A percentile compares a stretch with the other conserved stretches of the same genome.
These are phyloP conservation scores for Antheraea assamensis DNA, from an alignment of 2,888 invertebrate genomes.

Conservation along the genomic window DNA sequence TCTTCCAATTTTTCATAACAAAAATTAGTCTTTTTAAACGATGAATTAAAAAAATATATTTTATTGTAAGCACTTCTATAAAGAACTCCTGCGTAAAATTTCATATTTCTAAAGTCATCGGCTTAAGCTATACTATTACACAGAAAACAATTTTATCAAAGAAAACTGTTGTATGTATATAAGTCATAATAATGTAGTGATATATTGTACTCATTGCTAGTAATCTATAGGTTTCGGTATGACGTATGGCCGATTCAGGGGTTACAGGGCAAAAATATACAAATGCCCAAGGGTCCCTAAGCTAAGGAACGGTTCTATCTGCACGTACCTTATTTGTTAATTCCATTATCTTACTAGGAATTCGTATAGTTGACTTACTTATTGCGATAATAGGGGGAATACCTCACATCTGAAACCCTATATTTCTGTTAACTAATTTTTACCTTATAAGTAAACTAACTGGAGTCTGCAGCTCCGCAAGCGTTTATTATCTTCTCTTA, in stretches of 20 bases:
- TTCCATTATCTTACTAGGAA: slow-evolving; percentile 6
- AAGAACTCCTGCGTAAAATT: too few species aligned
- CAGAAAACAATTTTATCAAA: neutral
- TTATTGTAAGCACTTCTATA: too few species aligned
- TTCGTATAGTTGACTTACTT: slow-evolving; percentile 19
- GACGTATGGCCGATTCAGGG: slow-evolving; percentile 26
- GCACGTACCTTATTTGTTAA: slow-evolving; percentile 31
- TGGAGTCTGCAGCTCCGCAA: too few species aligned
- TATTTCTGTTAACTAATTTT: neutral
- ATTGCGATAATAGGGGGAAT: neutral
- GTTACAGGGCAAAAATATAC: slow-evolving; percentile 27
- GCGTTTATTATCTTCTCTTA: neutral
- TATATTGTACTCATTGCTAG: slow-evolving; percentile 5
- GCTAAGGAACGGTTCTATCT: slow-evolving; percentile 28
- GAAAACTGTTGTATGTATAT: neutral
- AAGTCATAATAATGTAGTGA: neutral
- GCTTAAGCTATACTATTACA: neutral
- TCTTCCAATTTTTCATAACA: too few species aligned
- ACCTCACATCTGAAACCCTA: neutral
- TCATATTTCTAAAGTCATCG: too few species aligned
- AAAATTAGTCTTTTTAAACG: too few species aligned
- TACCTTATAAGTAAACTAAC: neutral
- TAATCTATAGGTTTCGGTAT: slow-evolving; percentile 15
- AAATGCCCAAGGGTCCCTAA: slow-evolving; percentile 37
- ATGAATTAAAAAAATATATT: too few species aligned